Evolutionary conservation across 2,888 invertebrate genomes (phyloP), one percentile per base, ranked within the genome.

Genomic region (Netelia fuscicornis): DNA sequence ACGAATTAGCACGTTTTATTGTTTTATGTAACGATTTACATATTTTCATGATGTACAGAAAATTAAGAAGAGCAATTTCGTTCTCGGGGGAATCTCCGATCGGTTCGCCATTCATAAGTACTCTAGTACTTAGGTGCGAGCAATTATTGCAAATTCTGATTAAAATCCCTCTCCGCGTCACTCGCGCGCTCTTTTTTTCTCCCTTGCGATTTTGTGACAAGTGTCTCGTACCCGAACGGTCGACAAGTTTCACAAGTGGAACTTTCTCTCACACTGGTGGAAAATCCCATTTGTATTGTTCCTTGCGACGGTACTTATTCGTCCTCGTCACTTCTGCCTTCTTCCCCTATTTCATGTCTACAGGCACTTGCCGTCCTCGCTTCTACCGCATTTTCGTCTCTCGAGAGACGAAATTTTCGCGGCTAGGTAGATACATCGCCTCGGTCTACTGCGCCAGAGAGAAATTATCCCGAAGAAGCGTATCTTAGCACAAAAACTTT

Each of bases 221-320:
- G 58, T 65, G 48, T 10, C 17, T 44, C n/a, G n/a, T 72, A 58
- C 62, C 60, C 64, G 76, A 23, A 70, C 70, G 44, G 67, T 17
- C 76, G 72, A 77, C 76, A 75, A 84, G 75, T 80, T 76, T 76
- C 65, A 58, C 64, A 65, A 84, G 80, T 42, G 71, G 58, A 84
- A 84, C 71, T 79, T 77, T 20, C 76, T 77, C 65, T 52, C 67
- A 56, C 56, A 67, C 65, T 77, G 67, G 76, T 62, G 81, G 81
- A 56, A 81, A 84, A 84, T 81, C 76, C 84, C 81, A 84, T 81
- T 84, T 84, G 67, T 81, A 80, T 81, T 84, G 84, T 84, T 84
- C 77, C 80, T 80, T 76, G 76, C 65, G 81, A 54, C 56, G 76
- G 65, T 60, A 80, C 75, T 84, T 76, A 67, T 76, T 84, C 83